Base-by-base conservation (phyloP, 2,888 invertebrate genomes). In the Omphaloscelis lunosa region DNA sequence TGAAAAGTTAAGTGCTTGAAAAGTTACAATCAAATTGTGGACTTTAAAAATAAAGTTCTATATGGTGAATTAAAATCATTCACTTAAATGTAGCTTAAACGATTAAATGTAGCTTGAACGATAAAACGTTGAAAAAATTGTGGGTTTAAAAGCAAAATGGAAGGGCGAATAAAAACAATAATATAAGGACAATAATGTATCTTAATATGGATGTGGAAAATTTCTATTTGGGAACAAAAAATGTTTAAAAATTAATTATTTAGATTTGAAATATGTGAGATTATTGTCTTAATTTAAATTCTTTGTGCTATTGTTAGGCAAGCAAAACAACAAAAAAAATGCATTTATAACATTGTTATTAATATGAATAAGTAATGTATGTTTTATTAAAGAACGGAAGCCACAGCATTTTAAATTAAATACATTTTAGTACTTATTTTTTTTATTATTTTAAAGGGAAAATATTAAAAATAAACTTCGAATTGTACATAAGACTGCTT, bases 401-500 rank as follows among this genome's bases (percentile, higher is more conserved):
- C 27, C 27, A 45, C 34, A 56, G 56, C 27, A 45, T 71, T 72
- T 27, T 56, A 68, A 59, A 51, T n/a, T 8, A 41, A 23, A 5
- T 39, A 27, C 8, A 8, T 27, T 12, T 9, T 29, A 20, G 0
- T 45, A n/a, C 17, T 59, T 45, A 34, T 34, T 34, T 67, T 27
- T 45, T 67, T 27, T 45, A 9, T 48, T 51, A 15, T 39, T 39
- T 41, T 5, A 20, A 2, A 59, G 17, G 1, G 39, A 75, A 27
- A 39, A 48, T 29, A 9, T 20, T 39, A 11, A 58, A 39, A 74
- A 66, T 53, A 8, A 72, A 70, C 29, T 75, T 76, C 58, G 69
- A 77, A 75, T 73, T 89, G 85, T 88, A 90, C 48, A 89, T 86
- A 89, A 90, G 89, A 90, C 91, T 91, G 89, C 88, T 89, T 89